Base-by-base conservation (phyloP, 2,113 vertebrate species). In the Mungos mungo region DNA sequence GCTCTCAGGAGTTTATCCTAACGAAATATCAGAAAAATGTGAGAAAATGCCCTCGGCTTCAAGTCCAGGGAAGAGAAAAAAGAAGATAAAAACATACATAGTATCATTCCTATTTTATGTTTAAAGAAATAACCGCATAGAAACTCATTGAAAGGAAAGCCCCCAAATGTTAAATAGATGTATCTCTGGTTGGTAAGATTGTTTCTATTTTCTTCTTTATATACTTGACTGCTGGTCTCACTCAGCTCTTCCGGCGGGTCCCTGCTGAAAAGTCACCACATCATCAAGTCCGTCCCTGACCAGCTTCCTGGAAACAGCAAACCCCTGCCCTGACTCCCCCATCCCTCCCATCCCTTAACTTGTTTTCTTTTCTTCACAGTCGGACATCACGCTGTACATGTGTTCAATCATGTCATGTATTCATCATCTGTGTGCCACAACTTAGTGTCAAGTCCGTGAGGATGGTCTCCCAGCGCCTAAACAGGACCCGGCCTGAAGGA, bases 1-100 rank as follows among this genome's bases (percentile, higher is more conserved):
- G 77, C 29, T 71, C n/a, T 16, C 29, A 74, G 87, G n/a, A 88
- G 69, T 47, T 79, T 50, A 80, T 79, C 74, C 18, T 81, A 77
- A 89, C 71, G 72, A 92, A 95, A 92, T 81, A 47, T 31, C 65
- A 76, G 87, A 76, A 95, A 69, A 54, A 74, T 10, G 47, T 65
- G 74, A 92, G 79, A 81, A n/a, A 85, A 54, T 57, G 18, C 12
- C 18, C 45, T 7, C 35, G 13, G 23, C 79, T 68, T 50, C 38
- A 93, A 91, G 33, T 93, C 33, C 29, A 21, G 41, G 52, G 71
- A 29, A 38, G 35, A 91, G 7, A n/a, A 27, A 52, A 52, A 90
- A 45, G 4, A 45, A 45, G 33, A 5, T 0, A 31, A 65, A 86
- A 76, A 50, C 4, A 23, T 81, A 54, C 25, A 27, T 14, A 31